Evolutionary conservation across 2,888 invertebrate genomes (phyloP), one percentile per base, ranked within the genome.

Genomic region (Amphipoea oculea): DNA sequence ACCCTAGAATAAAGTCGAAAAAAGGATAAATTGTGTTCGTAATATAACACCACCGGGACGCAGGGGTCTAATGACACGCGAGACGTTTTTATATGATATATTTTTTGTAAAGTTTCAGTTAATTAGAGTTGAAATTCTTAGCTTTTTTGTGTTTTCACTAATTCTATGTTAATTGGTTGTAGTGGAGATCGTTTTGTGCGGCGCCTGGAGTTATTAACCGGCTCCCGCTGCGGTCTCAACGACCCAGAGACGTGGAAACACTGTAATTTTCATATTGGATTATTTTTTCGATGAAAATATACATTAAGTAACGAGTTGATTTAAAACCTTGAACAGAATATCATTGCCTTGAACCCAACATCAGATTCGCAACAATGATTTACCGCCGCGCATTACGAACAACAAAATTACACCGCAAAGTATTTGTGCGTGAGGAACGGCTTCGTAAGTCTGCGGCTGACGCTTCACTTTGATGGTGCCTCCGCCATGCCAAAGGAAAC

Each of bases 41-140:
- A 80, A 86, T 84, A 75, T 70, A 78, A 85, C 69, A 83, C 88
- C 79, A 82, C 78, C 11, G 78, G 72, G 80, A 92, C 92, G 94
- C 94, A 94, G 94, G 95, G 95, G 95, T 95, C 95, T 95, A 95
- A 96, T 95, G 95, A 95, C 94, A 95, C 94, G 93, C 92, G 94
- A 93, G 92, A 92, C 90, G 93, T 94, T 94, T 94, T 92, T 89
- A 74, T 84, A 81, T 88, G 78, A 82, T 79, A 73, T 86, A 88
- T 90, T 92, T 48, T 93, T 93, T 92, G 91, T 91, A 78, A 85
- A 92, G 90, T 93, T 92, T 91, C 91, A 92, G 94, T 94, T 95
- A 95, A 96, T 96, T 95, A 94, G 92, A 93, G 92, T 90, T 91
- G 87, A 89, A 90, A 92, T 92, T 91, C 89, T 87, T 90, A 83